Conservation (phyloP, 30 jellyfish, hydroid and myxozoan species). For the Hydractinia echinata region DNA sequence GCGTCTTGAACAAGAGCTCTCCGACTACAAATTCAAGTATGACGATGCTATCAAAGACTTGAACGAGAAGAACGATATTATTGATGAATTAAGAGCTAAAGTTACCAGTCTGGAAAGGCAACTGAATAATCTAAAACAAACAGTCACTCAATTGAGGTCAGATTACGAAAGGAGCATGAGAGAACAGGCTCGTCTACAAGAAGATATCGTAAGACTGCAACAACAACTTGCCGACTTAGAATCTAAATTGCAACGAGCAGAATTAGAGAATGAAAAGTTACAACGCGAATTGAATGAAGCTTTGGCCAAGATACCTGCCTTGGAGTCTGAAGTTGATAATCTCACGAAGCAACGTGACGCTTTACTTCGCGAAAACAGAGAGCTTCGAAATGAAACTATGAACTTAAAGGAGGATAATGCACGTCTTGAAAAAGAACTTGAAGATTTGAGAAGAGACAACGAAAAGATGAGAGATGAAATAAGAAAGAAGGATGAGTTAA, state of each 20-base stretch:
- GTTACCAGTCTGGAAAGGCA: constrained; percentile 61
- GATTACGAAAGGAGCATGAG: constrained; percentile 91
- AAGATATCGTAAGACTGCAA: constrained; percentile 70
- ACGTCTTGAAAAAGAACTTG: constrained; percentile 56
- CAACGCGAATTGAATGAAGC: constrained; percentile 59
- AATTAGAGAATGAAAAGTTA: constrained; percentile 69
- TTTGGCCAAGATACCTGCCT: constrained; percentile 60
- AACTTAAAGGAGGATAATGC: constrained; percentile 69
- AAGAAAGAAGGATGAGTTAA: constrained; percentile 59
- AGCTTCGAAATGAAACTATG: constrained; percentile 49
- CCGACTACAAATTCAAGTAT: constrained; percentile 75
- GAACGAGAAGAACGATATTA: constrained; percentile 69
- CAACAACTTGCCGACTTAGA: constrained; percentile 60
- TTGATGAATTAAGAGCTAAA: constrained; percentile 69
- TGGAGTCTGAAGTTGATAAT: constrained; percentile 68
- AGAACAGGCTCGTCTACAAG: constrained; percentile 77
- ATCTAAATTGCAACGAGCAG: constrained; percentile 67
- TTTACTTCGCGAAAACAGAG: constrained; percentile 52
- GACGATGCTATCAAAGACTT: constrained; percentile 79
- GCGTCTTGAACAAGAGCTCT: constrained; percentile 75
- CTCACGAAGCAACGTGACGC: constrained; percentile 57
- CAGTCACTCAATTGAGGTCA: constrained; percentile 53
- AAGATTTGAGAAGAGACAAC: constrained; percentile 50
- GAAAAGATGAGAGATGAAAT: constrained; percentile 69
- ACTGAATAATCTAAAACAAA: constrained; percentile 68